Evolutionary conservation across 2,888 invertebrate species (phyloP), one percentile per base, ranked within the genome.

Genomic region (Priocnemis perturbator): DNA sequence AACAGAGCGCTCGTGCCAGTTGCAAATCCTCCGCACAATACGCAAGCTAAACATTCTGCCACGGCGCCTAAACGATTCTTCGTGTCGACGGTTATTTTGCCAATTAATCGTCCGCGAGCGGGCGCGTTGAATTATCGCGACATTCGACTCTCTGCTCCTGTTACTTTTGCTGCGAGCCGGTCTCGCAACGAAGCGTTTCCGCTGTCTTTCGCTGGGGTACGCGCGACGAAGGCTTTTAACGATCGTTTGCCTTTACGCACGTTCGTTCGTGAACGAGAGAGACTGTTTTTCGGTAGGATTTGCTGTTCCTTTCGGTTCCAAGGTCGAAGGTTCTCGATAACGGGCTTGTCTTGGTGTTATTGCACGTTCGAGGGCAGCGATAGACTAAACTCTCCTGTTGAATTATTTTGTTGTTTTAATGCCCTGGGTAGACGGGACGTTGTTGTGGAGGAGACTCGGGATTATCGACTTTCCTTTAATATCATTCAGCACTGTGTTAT

Each of bases 81-180:
- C 84, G 82, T 86, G 86, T 87, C 83, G 83, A 73, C 74, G 72
- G 81, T 85, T 85, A 86, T 86, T 86, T 86, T 82, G 77, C 82
- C 84, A 84, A 86, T 87, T 87, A 87, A 87, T 86, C 83, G 81
- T 77, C 37, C 67, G 64, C 73, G 74, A 73, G 70, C 9, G 47
- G 47, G 20, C 52, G 30, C 60, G 47, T 21, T 67, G 69, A 68
- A 65, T 69, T 72, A 71, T 69, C 78, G 64, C 45, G 53, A 15
- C 48, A 4, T 48, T 7, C 53, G 53, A 53, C 26, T n/a, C 21
- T 23, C 5, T 26, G 48, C 47, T 23, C 21, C 23, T 45, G 5
- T 17, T 19, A 50, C 20, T 17, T 50, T 50, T 50, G 47, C 9
- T 19, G 4, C 50, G 47, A 5, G n/a, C 4, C 9, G 50, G 17